Evolutionary conservation across 2,888 invertebrate species (phyloP).

Genomic region (Phaedon cochleariae): DNA sequence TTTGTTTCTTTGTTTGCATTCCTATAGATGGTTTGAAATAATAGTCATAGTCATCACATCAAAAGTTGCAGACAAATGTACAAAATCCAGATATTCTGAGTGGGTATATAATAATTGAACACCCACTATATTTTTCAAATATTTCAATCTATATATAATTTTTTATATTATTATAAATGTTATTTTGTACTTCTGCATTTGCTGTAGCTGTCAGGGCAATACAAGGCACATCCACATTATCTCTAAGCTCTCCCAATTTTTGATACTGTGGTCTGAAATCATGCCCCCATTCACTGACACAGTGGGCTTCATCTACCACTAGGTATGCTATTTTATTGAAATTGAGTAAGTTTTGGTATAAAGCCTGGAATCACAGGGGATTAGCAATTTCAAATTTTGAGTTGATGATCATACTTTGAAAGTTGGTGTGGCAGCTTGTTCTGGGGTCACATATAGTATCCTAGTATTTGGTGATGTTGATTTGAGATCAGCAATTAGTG

Average conservation of each 20-base stretch:
- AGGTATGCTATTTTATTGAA: conserved; percentile 86
- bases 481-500: conserved; percentile 80
- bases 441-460: conserved; percentile 95
- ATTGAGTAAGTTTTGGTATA: conserved; percentile 75
- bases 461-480: conserved; percentile 75
- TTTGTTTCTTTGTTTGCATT: no score
- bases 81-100: no score
- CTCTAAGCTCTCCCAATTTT: conserved; percentile 78
- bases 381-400: no score
- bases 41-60: no score
- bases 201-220: conserved; percentile 98
- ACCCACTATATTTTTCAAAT: no score
- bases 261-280: conserved; percentile 96
- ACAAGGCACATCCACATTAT: conserved; percentile 78
- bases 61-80: no score
- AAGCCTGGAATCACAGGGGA: conserved; percentile 64
- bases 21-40: no score
- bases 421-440: conserved; percentile 85
- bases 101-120: no score
- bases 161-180: no score
- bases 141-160: conserved; percentile 6
- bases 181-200: conserved; percentile 67
- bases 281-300: conserved; percentile 99
- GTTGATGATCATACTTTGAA: no score
- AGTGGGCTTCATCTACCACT: conserved; percentile 97